phyloP scores from a whole-genome alignment of 92 coral and sea anemone genomes.

The Paragorgia papillata region DNA sequence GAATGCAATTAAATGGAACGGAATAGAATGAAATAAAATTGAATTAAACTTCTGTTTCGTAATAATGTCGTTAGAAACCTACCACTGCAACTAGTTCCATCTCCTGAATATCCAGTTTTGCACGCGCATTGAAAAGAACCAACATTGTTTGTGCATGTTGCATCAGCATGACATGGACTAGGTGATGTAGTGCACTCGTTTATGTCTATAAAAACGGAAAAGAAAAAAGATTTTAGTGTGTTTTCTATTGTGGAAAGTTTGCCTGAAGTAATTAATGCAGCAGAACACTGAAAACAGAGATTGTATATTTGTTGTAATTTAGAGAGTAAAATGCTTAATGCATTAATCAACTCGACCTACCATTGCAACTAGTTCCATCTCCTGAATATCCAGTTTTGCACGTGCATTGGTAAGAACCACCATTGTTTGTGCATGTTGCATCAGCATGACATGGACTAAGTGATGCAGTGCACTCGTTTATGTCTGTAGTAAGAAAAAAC shows the following conservation, averaged over 20 bases:
- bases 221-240: too few relatives aligned
- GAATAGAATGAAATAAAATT: too few relatives aligned
- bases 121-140: conserved; percentile 52
- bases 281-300: too few relatives aligned
- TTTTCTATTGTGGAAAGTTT: not conserved
- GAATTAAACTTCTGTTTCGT: too few relatives aligned
- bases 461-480: conserved; percentile 27
- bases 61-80: too few relatives aligned
- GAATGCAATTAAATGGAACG: too few relatives aligned
- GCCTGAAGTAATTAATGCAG: too few relatives aligned
- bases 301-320: too few relatives aligned
- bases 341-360: too few relatives aligned
- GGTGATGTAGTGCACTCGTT: conserved; percentile 23
- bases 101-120: conserved; percentile 54
- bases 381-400: conserved; percentile 58
- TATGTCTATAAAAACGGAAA: conserved; percentile 5
- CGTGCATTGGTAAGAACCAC: conserved; percentile 46
- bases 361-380: conserved; percentile 56
- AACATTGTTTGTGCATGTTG: conserved; percentile 46
- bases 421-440: conserved; percentile 52
- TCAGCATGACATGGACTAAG: conserved; percentile 17
- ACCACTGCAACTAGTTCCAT: conserved; percentile 62
- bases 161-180: conserved; percentile 32
- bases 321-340: too few relatives aligned
- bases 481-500: not conserved